These are phyloP conservation scores for Metallyticus violacea DNA, from an alignment of 2,888 invertebrate species.

Conservation along the genomic window DNA sequence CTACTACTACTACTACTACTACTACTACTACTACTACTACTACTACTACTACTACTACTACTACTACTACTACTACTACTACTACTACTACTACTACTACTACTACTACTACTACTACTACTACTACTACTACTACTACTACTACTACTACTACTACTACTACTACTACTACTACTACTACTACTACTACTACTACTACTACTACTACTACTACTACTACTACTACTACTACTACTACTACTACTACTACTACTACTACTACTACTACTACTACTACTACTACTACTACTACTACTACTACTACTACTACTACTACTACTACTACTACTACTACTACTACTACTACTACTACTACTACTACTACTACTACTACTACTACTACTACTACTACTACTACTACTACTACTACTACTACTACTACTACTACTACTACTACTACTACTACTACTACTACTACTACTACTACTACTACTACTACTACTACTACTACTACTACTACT, in stretches of 20 bases:
- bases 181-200: conserved; percentile 17
- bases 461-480: conserved; percentile 17
- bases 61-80: conserved; percentile 15
- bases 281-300: conserved; percentile 17
- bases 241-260: conserved; percentile 17
- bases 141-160: conserved; percentile 15
- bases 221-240: conserved; percentile 15
- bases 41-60: conserved; percentile 17
- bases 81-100: conserved; percentile 17
- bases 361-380: conserved; percentile 17
- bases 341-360: conserved; percentile 17
- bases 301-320: conserved; percentile 15
- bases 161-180: conserved; percentile 17
- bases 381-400: conserved; percentile 17
- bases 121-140: conserved; percentile 17
- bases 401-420: conserved; percentile 17
- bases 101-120: conserved; percentile 17
- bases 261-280: conserved; percentile 17
- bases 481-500: conserved; percentile 17
- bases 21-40: conserved; percentile 17
- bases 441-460: conserved; percentile 17
- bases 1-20: conserved; percentile 17
- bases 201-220: conserved; percentile 17
- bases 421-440: conserved; percentile 17
- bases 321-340: conserved; percentile 17